Base-by-base conservation (phyloP, 2,888 invertebrate genomes). In the Hermodice carunculata region DNA sequence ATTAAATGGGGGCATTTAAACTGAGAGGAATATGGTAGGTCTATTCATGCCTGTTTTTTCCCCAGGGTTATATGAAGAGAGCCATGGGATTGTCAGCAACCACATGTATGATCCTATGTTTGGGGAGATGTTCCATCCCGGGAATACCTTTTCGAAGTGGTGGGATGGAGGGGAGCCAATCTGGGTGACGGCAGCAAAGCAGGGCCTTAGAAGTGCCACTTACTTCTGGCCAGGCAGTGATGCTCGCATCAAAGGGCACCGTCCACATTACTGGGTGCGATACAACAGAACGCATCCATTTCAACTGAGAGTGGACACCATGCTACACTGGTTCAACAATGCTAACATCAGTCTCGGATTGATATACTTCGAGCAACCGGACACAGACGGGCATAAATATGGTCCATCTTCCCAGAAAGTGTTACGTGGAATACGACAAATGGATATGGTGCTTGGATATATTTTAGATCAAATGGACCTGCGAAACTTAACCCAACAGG, bases 381-480 rank as follows among this genome's bases (percentile, higher is more conserved):
- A 51, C 31, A 31, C 11, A 28, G 11, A 22, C 8, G 51, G 51
- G n/a, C 51, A 51, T 51, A 22, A 4, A 2, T 24, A 29, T n/a
- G 51, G 51, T 19, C 51, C 51, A 31, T 14, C 26, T 17, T 51
- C 51, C 14, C 29, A 28, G 40, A 17, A 37, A 17, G 40, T 37
- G 11, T 34, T 11, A 28, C 40, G 37, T 19, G 22, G 37, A 37
- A 22, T 6, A 34, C 22, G 37, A n/a, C n/a, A 54, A n/a, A 31
- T 40, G 40, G 54, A 54, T 54, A 40, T 37, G 8, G 19, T 37
- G 17, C 5, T 54, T 34, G 54, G 54, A 34, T 54, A 37, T 24
- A 17, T 54, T 22, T 22, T 54, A n/a, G 22, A 40, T 24, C 54
- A 28, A 22, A 8, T 54, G 40, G 37, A 34, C 32, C 37, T 22